Conservation (phyloP, 2,797 vertebrate genomes). For the Thripadectes ignobilis region DNA sequence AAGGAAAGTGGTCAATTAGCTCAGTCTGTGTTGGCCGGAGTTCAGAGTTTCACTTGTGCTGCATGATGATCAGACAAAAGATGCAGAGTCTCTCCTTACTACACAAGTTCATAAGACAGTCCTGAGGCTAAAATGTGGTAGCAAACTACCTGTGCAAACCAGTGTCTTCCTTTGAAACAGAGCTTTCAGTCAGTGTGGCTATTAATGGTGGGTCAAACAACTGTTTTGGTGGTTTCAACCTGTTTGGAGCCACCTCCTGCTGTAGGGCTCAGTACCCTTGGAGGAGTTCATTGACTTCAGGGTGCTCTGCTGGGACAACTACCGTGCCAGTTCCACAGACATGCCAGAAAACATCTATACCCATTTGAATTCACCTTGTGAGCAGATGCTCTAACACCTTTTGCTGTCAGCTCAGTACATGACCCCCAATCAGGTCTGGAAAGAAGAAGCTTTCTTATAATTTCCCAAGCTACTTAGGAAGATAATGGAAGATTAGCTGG, state of each 20-base stretch:
- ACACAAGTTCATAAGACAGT: accelerated
- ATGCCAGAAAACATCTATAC: neutral
- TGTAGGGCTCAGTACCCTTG: neutral
- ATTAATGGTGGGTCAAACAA: accelerated
- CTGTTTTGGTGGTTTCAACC: neutral
- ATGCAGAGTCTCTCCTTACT: neutral
- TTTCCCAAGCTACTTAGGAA: neutral
- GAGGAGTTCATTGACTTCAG: neutral
- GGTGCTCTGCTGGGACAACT: neutral
- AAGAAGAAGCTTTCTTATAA: neutral
- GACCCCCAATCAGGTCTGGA: neutral
- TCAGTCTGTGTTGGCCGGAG: neutral
- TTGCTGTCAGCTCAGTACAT: neutral
- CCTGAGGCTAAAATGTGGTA: neutral
- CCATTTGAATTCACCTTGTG: neutral
- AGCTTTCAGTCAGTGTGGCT: neutral
- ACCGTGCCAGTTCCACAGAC: neutral
- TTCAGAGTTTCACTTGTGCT: neutral
- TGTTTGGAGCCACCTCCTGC: neutral
- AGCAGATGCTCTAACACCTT: neutral
- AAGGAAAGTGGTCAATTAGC: neutral
- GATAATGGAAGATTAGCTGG: neutral
- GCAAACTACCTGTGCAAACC: neutral
- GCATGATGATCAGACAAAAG: neutral
- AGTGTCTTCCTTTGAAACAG: neutral